Evolutionary conservation across 2,797 vertebrate species (phyloP), one percentile per base, ranked within the genome.

Genomic region (Caiman crocodilus): DNA sequence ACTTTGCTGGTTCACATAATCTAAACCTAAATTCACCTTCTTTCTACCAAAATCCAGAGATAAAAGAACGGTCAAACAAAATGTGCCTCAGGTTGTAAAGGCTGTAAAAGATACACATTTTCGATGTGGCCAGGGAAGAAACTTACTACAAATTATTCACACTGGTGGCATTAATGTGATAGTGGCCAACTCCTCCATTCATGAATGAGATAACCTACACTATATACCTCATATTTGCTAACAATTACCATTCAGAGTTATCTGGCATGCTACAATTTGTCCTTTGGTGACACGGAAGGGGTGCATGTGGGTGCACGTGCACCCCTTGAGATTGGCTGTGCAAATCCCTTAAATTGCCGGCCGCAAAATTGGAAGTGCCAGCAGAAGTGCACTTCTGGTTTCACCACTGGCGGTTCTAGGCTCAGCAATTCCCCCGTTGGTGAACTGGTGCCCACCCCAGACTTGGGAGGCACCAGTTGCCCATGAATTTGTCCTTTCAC

Each of bases 101-200:
- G 35, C 35, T 15, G 23, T 6, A 26, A 21, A 25, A 25, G 13
- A 25, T 15, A 25, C 21, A 71, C 67, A 71, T 42, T 42, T 71
- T 35, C 21, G 42, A 76, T 85, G 82, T 2, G 4, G 9, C 7
- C 25, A 50, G 8, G 42, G 30, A 78, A 79, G 20, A 55, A 87
- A 28, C 5, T n/a, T 0, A 0, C 9, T 35, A 17, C 2, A 30
- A 76, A 82, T 55, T 0, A 79, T 73, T 76, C 73, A 12, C 0
- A 1, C 57, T 50, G 86, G 80, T 75, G 5, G 12, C 8, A 14
- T 58, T 15, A 60, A 90, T 78, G 81, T 57, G 18, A 71, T 16
- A 65, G 60, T 3, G 26, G 26, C 13, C 6, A 23, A 26, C 4
- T 81, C 42, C 13, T 65, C 65, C 75, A 32, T 26, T 60, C 7